These are phyloP conservation scores for Belonocnema kinseyi DNA, from an alignment of 1,140 invertebrate genomes.

Conservation along the genomic window DNA sequence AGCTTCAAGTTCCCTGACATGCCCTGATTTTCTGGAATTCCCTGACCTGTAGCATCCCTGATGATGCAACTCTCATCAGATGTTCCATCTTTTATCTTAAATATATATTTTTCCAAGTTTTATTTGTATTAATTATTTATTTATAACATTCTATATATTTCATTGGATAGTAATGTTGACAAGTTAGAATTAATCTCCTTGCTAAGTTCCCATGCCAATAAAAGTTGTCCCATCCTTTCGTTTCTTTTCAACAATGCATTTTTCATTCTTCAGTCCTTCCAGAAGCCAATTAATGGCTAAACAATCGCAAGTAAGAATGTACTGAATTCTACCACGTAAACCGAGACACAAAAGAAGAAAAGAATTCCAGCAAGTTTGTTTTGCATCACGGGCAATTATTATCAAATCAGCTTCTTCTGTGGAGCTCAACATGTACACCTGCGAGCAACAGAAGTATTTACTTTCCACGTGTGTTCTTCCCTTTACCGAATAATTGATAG, in stretches of 20 bases:
- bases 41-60: no score
- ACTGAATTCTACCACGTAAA: slow-evolving; percentile 24
- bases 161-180: no score
- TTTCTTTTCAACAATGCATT: neutral
- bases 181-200: no score
- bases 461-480: slow-evolving; percentile 26
- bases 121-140: no score
- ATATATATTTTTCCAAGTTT: no score
- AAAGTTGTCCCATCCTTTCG: neutral
- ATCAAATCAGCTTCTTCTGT: slow-evolving; percentile 26
- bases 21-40: no score
- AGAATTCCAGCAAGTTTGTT: slow-evolving; percentile 16
- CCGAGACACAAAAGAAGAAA: slow-evolving; percentile 5
- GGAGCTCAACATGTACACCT: slow-evolving; percentile 5
- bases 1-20: no score
- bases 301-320: slow-evolving; percentile 22
- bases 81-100: no score
- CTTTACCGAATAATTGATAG: slow-evolving; percentile 13
- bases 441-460: slow-evolving; percentile 17
- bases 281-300: slow-evolving; percentile 21
- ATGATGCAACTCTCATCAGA: no score
- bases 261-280: slow-evolving; percentile 4
- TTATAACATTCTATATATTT: no score
- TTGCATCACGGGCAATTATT: slow-evolving; percentile 19
- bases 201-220: neutral